phyloP scores from a whole-genome alignment of 2,113 vertebrate species.

The Eptatretus burgeri region DNA sequence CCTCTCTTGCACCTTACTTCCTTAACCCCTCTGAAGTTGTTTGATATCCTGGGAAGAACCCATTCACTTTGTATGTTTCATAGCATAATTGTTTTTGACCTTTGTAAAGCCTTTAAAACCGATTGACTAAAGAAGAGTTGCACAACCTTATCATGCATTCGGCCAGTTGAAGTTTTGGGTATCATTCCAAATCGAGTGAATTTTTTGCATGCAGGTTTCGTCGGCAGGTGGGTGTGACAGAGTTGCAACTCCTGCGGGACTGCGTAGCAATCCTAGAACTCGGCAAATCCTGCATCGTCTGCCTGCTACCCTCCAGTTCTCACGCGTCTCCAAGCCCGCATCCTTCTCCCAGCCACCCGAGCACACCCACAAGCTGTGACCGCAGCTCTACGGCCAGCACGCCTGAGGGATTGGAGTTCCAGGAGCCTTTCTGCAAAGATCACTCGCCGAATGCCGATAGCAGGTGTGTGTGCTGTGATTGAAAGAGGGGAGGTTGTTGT shows the following conservation, averaged over 20 bases:
- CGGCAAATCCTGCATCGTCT: constrained; percentile 41
- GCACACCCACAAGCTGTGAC: too few relatives aligned
- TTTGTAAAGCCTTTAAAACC: neutral
- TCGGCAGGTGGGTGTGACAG: constrained; percentile 38
- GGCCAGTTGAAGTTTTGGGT: too few relatives aligned
- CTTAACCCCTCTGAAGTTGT: too few relatives aligned
- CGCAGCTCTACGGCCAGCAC: constrained; percentile 35
- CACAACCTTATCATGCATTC: neutral
- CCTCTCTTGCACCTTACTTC: too few relatives aligned
- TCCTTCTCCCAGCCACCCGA: too few relatives aligned
- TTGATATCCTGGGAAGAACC: too few relatives aligned
- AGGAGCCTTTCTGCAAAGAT: constrained; percentile 57
- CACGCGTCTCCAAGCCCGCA: constrained; percentile 20
- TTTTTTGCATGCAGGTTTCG: constrained; percentile 26
- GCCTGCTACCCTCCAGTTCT: constrained; percentile 48
- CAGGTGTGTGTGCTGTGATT: constrained; percentile 23
- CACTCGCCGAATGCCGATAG: constrained; percentile 43
- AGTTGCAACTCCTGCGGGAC: constrained; percentile 50
- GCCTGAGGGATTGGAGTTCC: constrained; percentile 82
- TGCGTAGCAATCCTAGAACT: constrained; percentile 53
- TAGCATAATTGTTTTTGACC: fast-evolving
- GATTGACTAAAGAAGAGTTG: too few relatives aligned
- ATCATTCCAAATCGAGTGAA: neutral
- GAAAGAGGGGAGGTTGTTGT: neutral
- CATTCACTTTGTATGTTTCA: neutral